phyloP scores from a whole-genome alignment of 2,797 vertebrate genomes.

The Amblyopsis hoosieri region DNA sequence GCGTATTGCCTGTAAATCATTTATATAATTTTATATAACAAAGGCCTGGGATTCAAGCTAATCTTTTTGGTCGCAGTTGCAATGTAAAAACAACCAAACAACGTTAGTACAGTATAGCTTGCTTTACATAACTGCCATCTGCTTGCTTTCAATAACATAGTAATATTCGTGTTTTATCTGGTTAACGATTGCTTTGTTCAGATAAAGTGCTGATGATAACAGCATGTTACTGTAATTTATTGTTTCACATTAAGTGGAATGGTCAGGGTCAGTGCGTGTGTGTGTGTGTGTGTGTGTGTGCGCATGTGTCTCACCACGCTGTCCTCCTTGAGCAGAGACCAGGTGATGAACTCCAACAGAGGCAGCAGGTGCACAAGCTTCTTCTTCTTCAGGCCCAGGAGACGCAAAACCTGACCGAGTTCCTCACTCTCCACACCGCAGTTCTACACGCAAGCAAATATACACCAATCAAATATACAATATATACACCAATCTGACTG shows the following conservation, averaged over 20 bases:
- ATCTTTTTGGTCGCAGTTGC: background rate
- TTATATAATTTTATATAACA: background rate
- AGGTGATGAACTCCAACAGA: conserved; percentile 82
- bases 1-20: too few relatives aligned
- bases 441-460: conserved; percentile 46
- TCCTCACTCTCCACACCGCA: conserved; percentile 71
- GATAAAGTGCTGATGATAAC: too few relatives aligned
- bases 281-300: background rate
- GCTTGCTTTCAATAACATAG: background rate
- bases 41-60: conserved; percentile 26
- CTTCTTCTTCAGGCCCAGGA: conserved; percentile 74
- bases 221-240: background rate
- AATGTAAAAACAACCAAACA: too few relatives aligned
- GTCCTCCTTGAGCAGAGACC: conserved; percentile 79
- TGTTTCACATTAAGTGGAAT: too few relatives aligned
- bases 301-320: conserved; percentile 59
- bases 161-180: background rate
- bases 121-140: background rate
- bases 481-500: background rate
- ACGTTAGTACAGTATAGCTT: background rate
- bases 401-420: conserved; percentile 59
- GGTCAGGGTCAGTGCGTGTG: background rate
- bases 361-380: conserved; percentile 69
- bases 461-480: conserved; percentile 1
- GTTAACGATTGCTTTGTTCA: too few relatives aligned